A percentile compares a stretch with the other conserved stretches of the same genome.
Conservation (phyloP, 2,888 invertebrate genomes). For the Drosophila cyrtoloma region DNA sequence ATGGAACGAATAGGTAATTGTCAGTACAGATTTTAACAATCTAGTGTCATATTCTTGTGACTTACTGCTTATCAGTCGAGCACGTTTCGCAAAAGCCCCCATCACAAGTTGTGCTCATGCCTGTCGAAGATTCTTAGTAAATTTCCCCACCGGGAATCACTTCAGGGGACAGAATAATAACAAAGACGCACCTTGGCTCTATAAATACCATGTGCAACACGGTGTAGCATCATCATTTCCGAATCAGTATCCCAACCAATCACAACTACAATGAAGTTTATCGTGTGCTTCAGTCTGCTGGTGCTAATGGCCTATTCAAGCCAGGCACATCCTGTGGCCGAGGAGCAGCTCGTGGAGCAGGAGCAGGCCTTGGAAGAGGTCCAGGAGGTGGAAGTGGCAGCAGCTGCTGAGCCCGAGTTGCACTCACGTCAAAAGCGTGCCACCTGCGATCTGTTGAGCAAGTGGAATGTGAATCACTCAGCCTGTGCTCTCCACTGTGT, state of each 20-base stretch:
- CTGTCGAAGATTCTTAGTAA: background rate
- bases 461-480: conserved; percentile 75
- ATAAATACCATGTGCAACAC: conserved; percentile 23
- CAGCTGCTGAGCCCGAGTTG: background rate
- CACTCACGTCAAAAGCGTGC: conserved; percentile 83
- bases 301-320: conserved; percentile 28
- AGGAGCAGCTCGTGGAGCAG: conserved; percentile 3
- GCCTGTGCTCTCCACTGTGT: conserved; percentile 85
- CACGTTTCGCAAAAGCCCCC: conserved; percentile 27
- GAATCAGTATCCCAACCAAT: background rate
- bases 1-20: background rate
- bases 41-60: background rate
- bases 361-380: no score
- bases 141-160: conserved; percentile 33
- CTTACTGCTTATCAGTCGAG: background rate
- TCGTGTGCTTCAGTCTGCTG: conserved; percentile 22
- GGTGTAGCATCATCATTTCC: background rate
- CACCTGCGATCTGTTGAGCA: conserved; percentile 85
- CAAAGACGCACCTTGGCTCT: background rate
- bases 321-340: conserved; percentile 29
- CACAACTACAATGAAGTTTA: conserved; percentile 40
- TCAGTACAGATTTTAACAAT: background rate
- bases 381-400: background rate
- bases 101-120: background rate
- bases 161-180: background rate